These are phyloP conservation scores for Solea senegalensis DNA, from an alignment of 2,113 vertebrate genomes.

Conservation along the genomic window DNA sequence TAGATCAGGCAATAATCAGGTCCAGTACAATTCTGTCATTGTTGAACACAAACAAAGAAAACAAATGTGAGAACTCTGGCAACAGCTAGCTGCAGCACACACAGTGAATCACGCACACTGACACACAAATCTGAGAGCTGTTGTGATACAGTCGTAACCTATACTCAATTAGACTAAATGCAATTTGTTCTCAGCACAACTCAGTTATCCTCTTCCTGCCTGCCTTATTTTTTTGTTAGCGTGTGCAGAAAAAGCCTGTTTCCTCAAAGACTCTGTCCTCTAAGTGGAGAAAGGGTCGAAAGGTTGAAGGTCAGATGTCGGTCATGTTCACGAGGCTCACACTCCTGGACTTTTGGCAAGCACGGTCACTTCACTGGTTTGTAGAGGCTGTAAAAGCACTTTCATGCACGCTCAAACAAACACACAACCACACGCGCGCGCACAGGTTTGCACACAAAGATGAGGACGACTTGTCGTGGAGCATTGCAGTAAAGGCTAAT, in stretches of 20 bases:
- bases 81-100: too few species aligned
- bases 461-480: slow-evolving; percentile 72
- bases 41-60: not conserved
- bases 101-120: too few species aligned
- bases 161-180: not conserved
- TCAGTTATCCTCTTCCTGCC: not conserved
- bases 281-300: slow-evolving; percentile 67
- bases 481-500: slow-evolving; percentile 82
- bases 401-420: slow-evolving; percentile 19
- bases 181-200: not conserved
- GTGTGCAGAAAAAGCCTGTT: slow-evolving; percentile 7
- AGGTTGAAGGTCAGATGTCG: slow-evolving; percentile 78
- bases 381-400: slow-evolving; percentile 74
- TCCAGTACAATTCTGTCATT: not conserved
- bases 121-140: slow-evolving; percentile 1
- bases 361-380: slow-evolving; percentile 70
- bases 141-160: not conserved
- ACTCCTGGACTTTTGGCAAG: slow-evolving; percentile 79
- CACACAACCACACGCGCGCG: slow-evolving; percentile 34
- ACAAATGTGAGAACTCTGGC: too few species aligned
- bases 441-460: slow-evolving; percentile 36
- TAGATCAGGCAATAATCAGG: not conserved
- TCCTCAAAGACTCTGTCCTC: not conserved
- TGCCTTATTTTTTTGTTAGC: not conserved
- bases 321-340: slow-evolving; percentile 81